Percentiles rank a stretch among this genome's conserved stretches.
phyloP scores from a whole-genome alignment of 2,888 invertebrate genomes.

The Drosophila falleni region DNA sequence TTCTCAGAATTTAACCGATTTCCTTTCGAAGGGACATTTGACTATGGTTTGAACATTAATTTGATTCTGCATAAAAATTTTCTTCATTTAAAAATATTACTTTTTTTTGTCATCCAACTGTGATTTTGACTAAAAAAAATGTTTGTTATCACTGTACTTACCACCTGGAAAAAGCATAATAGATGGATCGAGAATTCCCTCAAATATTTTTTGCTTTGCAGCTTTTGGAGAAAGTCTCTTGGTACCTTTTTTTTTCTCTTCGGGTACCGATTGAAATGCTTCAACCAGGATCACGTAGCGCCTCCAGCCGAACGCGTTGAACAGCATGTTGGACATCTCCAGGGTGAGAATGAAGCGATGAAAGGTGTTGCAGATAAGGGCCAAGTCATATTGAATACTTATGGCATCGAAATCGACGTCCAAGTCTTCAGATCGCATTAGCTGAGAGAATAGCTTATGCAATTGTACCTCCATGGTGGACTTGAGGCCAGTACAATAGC shows the following conservation, averaged over 20 bases:
- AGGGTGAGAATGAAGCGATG: conserved; percentile 74
- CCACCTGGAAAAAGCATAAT: conserved; percentile 72
- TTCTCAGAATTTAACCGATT: no score
- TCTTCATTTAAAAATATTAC: no score
- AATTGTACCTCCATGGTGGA: conserved; percentile 53
- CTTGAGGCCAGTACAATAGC: conserved; percentile 44
- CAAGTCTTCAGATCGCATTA: conserved; percentile 59
- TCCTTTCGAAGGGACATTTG: no score
- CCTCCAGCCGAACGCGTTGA: conserved; percentile 42
- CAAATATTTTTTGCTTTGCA: conserved; percentile 52
- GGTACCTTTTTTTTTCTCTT: conserved; percentile 9
- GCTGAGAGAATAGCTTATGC: conserved; percentile 41
- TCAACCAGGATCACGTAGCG: conserved; percentile 65
- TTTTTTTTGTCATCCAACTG: no score
- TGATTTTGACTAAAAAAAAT: no score
- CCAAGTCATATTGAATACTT: conserved; percentile 38
- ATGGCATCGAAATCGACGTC: conserved; percentile 50
- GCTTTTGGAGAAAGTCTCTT: conserved; percentile 4
- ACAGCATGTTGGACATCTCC: conserved; percentile 50
- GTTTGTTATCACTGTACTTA: conserved; percentile 21
- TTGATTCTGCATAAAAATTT: no score
- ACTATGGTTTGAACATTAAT: no score
- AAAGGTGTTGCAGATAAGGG: conserved; percentile 69
- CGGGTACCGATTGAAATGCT: conserved; percentile 32
- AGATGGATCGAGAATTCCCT: conserved; percentile 69